Conservation (phyloP, 92 coral and sea anemone species). For the Palythoa caribaeorum region DNA sequence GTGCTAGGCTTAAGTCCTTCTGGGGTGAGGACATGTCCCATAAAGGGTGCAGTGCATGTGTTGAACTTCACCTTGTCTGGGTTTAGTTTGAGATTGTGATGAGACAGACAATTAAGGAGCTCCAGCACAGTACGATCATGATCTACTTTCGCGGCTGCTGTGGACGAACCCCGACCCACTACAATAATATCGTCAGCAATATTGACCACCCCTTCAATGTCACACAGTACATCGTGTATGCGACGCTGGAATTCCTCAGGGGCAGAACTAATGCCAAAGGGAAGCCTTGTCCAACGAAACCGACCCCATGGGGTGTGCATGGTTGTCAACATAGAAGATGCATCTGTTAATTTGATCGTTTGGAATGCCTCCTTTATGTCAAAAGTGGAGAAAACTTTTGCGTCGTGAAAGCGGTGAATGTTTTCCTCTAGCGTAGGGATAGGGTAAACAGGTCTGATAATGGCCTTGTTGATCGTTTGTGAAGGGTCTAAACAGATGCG, state of each 20-base stretch:
- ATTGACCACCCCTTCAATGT: conserved; percentile 59
- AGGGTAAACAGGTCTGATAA: conserved; percentile 62
- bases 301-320: conserved; percentile 59
- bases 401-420: conserved; percentile 67
- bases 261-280: conserved; percentile 66
- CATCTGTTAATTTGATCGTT: conserved; percentile 42
- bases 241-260: conserved; percentile 64
- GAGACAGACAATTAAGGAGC: conserved; percentile 48
- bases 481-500: too few relatives aligned
- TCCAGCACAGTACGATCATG: conserved; percentile 45
- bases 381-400: conserved; percentile 68
- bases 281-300: conserved; percentile 64
- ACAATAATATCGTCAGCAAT: conserved; percentile 64
- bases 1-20: conserved; percentile 55
- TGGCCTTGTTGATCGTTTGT: conserved; percentile 4
- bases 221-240: conserved; percentile 64
- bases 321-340: conserved; percentile 58
- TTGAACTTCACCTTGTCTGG: conserved; percentile 57
- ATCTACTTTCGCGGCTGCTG: conserved; percentile 41
- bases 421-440: conserved; percentile 62
- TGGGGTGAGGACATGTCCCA: conserved; percentile 61
- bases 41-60: conserved; percentile 55
- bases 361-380: conserved; percentile 71
- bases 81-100: conserved; percentile 75
- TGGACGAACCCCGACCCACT: conserved; percentile 49